These are phyloP conservation scores for Saguinus midas DNA, from an alignment of 2,113 vertebrate genomes.

Conservation along the genomic window DNA sequence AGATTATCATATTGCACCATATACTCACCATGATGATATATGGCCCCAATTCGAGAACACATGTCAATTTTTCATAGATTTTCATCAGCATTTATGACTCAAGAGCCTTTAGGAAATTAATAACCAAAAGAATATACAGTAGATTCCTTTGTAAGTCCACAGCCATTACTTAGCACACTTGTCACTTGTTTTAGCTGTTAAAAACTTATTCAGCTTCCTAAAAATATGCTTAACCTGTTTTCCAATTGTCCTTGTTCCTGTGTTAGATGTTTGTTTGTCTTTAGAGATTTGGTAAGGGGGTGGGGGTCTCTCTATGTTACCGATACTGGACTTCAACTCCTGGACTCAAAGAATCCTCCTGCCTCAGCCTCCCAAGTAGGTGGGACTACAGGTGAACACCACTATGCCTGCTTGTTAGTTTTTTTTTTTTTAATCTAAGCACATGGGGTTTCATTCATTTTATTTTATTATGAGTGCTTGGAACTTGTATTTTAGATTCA, in stretches of 20 bases:
- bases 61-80: conserved; percentile 58
- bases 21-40: conserved; percentile 29
- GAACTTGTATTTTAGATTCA: too few relatives aligned
- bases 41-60: background rate
- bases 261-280: background rate
- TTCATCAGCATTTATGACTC: conserved; percentile 46
- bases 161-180: background rate
- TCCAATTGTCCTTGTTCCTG: background rate
- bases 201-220: conserved; percentile 21
- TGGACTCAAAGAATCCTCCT: background rate
- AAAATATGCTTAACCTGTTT: conserved; percentile 10
- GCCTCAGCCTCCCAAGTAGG: background rate
- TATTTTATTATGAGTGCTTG: too few relatives aligned
- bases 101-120: conserved; percentile 47
- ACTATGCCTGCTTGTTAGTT: background rate
- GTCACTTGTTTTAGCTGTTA: background rate
- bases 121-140: conserved; percentile 33
- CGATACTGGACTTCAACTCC: background rate
- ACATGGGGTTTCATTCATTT: background rate
- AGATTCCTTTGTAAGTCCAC: background rate
- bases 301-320: background rate
- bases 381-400: background rate
- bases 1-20: background rate
- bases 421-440: background rate
- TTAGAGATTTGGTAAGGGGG: background rate